Evolutionary conservation across 2,113 vertebrate genomes (phyloP).

Genomic region (Calidris pygmaea): DNA sequence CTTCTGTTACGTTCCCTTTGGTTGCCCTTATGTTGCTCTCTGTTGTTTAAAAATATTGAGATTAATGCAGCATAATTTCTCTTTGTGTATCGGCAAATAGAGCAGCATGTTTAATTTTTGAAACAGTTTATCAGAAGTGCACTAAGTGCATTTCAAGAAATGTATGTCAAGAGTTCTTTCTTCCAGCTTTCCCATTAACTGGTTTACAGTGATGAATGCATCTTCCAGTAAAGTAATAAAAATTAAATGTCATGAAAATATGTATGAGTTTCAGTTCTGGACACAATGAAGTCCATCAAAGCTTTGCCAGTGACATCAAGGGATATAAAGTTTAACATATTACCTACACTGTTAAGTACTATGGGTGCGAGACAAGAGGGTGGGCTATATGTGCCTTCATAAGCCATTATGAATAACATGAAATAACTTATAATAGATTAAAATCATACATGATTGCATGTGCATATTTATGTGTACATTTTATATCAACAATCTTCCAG

Average conservation of each 20-base stretch:
- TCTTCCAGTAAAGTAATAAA: background rate
- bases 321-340: background rate
- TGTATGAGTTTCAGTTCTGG: background rate
- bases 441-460: background rate
- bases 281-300: background rate
- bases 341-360: background rate
- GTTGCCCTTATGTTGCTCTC: background rate
- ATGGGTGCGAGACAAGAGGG: background rate
- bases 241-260: background rate
- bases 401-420: background rate
- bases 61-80: background rate
- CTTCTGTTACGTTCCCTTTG: background rate
- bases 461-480: background rate
- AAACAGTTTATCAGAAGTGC: background rate
- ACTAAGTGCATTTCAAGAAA: background rate
- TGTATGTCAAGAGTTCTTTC: background rate
- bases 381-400: background rate
- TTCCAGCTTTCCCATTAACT: background rate
- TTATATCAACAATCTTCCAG: background rate
- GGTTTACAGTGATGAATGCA: background rate
- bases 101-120: background rate
- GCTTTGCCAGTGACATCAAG: background rate
- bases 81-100: background rate
- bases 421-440: background rate
- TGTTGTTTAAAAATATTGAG: background rate